A percentile compares a stretch with the other conserved stretches of the same genome.
Evolutionary conservation across 2,113 vertebrate species (phyloP).

Genomic region (Gracilinanus agilis): DNA sequence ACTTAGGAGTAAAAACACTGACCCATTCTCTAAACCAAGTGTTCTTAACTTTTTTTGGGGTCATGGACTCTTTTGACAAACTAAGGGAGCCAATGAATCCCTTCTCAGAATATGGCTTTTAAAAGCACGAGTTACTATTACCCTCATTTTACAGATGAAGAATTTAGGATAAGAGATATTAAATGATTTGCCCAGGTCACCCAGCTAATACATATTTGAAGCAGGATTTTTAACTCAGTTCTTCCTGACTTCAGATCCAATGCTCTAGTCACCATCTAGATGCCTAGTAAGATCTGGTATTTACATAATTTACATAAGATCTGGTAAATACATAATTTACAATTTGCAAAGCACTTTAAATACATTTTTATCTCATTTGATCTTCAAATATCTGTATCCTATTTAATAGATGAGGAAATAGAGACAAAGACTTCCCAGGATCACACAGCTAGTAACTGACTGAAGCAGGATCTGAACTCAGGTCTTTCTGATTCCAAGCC

Average conservation of each 20-base stretch:
- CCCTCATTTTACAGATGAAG: background rate
- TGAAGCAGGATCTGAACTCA: background rate
- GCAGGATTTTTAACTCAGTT: background rate
- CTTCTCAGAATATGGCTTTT: background rate
- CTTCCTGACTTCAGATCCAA: background rate
- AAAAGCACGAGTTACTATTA: background rate
- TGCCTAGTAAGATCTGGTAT: background rate
- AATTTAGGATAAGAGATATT: background rate
- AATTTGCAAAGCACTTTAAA: background rate
- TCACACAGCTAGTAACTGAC: background rate
- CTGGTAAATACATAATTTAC: background rate
- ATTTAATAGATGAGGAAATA: too few species aligned
- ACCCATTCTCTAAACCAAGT: background rate
- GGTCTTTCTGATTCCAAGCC: background rate
- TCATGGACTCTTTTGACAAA: background rate
- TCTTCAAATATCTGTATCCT: background rate
- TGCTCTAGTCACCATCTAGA: background rate
- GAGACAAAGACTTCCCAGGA: background rate
- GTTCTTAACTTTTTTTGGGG: background rate
- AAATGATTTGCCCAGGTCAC: background rate
- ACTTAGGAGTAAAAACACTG: background rate
- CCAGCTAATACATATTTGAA: background rate
- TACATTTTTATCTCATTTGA: background rate
- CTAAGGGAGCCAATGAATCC: background rate
- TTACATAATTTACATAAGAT: background rate